Base-by-base conservation (phyloP, 2,888 invertebrate species). In the Ypsolopha sequella region DNA sequence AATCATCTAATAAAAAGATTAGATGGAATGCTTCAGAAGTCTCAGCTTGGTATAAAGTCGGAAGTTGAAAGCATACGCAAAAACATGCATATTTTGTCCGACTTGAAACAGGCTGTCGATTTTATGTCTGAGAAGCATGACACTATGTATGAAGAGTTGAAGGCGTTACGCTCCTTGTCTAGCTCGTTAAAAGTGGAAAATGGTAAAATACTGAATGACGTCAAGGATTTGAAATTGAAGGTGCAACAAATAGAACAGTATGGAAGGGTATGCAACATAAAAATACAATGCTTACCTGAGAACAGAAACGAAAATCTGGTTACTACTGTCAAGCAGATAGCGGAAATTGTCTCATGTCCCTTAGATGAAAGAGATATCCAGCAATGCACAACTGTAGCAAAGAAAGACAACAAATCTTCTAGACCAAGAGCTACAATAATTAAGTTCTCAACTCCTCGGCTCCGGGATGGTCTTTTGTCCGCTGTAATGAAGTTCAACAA, bases 271-370 rank as follows among this genome's bases (percentile, higher is more conserved):
- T 53, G 41, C 24, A 60, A 60, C 24, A 41, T 61, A 1, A 60
- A 61, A 44, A 54, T 63, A 7, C 58, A 55, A 13, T 54, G 60
- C 9, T 33, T 62, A n/a, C 59, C 60, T 0, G 62, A 61, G 54
- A 50, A 57, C 36, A 53, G 50, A 10, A 39, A 52, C 6, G 60
- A 58, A 51, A 59, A 55, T 8, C 41, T 55, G 10, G 11, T 46
- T 0, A 55, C 44, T n/a, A 41, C 41, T n/a, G 34, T 57, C 2
- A 0, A 35, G 7, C 51, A 59, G 35, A 54, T 58, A 1, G 44
- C 52, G 1, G 52, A 52, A 7, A 52, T 50, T 4, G 48, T 62
- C 8, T 47, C 54, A 0, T 52, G 47, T 36, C 54, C 51, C 1
- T 1, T 60, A 0, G 35, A 14, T 6, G 49, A 49, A 9, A 6